Conservation (phyloP, 2,113 vertebrate genomes). For the Salvator merianae region DNA sequence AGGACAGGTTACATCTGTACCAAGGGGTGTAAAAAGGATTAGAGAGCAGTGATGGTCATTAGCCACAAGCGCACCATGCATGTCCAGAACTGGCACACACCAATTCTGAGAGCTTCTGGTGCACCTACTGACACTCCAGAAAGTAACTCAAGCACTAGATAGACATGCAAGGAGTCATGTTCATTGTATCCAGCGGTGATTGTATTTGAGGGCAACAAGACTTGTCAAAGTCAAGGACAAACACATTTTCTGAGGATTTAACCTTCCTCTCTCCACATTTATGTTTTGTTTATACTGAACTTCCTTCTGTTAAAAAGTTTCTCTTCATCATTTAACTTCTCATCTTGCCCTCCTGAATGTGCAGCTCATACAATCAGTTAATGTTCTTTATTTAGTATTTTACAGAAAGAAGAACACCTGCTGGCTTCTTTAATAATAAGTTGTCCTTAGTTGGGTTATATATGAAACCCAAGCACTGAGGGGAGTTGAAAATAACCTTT, state of each 20-base stretch:
- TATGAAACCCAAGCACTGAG: slow-evolving; percentile 69
- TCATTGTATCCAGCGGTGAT: neutral
- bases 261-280: slow-evolving; percentile 7
- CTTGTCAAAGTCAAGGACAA: too few relatives aligned
- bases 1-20: too few relatives aligned
- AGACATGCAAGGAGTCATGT: too few relatives aligned
- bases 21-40: too few relatives aligned
- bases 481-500: slow-evolving; percentile 71
- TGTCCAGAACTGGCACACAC: too few relatives aligned
- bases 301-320: slow-evolving; percentile 40
- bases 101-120: too few relatives aligned
- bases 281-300: slow-evolving; percentile 40
- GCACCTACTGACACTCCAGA: too few relatives aligned
- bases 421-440: slow-evolving; percentile 65
- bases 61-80: too few relatives aligned
- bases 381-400: slow-evolving; percentile 71
- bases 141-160: too few relatives aligned
- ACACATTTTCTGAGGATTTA: too few relatives aligned
- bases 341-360: slow-evolving; percentile 35
- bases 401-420: slow-evolving; percentile 65
- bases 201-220: neutral
- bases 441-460: slow-evolving; percentile 66
- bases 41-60: too few relatives aligned
- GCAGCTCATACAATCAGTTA: slow-evolving; percentile 53
- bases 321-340: slow-evolving; percentile 69